Conservation (phyloP, 53 echinoderm and acorn worm genomes). For the Hippasteria phrygiana region DNA sequence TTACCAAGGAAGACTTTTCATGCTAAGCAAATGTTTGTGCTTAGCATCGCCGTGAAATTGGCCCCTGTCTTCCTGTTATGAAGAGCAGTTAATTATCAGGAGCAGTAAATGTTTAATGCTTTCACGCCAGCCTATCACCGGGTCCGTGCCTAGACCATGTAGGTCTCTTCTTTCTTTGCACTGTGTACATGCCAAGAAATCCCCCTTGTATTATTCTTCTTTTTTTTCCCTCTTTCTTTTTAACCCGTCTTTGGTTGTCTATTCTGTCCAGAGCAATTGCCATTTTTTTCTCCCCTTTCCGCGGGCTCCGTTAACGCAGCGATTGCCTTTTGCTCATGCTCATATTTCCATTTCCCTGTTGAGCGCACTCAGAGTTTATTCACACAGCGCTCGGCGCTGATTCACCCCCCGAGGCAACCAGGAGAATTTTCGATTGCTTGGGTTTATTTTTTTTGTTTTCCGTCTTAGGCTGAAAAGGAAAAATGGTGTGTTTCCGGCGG, state of each 20-base stretch:
- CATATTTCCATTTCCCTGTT: conserved; percentile 31
- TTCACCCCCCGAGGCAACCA: conserved; percentile 8
- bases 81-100: neutral
- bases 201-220: neutral
- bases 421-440: conserved; percentile 43
- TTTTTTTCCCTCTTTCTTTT: neutral
- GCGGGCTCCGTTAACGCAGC: conserved; percentile 12
- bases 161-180: neutral
- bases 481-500: neutral
- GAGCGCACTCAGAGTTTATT: conserved; percentile 49
- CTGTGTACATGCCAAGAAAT: neutral
- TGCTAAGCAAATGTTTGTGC: too few relatives aligned
- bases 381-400: conserved; percentile 20
- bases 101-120: neutral
- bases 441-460: neutral
- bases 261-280: conserved; percentile 10
- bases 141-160: neutral
- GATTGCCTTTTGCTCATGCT: conserved; percentile 23
- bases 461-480: neutral
- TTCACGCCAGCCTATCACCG: neutral
- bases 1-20: too few relatives aligned
- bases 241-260: neutral
- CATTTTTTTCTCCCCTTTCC: neutral
- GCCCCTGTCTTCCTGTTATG: neutral
- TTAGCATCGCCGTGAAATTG: too few relatives aligned